These are phyloP conservation scores for Habropoda laboriosa DNA, from an alignment of 1,140 invertebrate species.

Conservation along the genomic window DNA sequence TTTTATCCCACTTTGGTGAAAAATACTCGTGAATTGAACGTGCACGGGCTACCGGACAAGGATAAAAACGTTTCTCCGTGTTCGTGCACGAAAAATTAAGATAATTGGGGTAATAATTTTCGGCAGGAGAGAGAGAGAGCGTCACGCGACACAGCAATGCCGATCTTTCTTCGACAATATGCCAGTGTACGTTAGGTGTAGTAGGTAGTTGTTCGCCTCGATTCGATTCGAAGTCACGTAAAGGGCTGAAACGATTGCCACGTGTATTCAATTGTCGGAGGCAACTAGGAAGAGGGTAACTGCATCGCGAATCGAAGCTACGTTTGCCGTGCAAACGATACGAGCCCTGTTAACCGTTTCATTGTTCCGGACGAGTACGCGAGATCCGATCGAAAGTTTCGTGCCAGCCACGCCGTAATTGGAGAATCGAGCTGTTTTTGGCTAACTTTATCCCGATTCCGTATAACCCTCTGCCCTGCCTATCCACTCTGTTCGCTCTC, in stretches of 20 bases:
- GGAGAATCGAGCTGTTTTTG: constrained; percentile 8
- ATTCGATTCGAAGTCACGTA: background rate
- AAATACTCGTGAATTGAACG: constrained; percentile 29
- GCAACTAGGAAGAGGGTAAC: background rate
- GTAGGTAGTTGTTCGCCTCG: background rate
- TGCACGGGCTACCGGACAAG: background rate
- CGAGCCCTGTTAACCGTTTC: constrained; percentile 19
- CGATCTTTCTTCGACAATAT: too few species aligned
- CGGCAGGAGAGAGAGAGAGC: constrained; percentile 55
- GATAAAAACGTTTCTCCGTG: constrained; percentile 3
- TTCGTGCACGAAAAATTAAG: constrained; percentile 66
- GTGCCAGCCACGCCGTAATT: background rate
- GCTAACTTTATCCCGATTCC: constrained; percentile 8
- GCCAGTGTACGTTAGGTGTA: too few species aligned
- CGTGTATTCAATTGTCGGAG: background rate
- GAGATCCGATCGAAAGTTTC: constrained; percentile 29
- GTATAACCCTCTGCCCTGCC: background rate
- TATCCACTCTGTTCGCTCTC: background rate
- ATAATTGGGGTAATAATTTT: constrained; percentile 77
- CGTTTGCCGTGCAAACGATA: background rate
- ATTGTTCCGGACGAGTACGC: constrained; percentile 18
- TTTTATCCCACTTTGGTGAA: constrained; percentile 44
- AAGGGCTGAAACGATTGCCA: background rate
- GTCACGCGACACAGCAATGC: constrained; percentile 66
- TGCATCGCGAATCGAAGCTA: background rate